Evolutionary conservation across 1,140 invertebrate species (phyloP), one percentile per base, ranked within the genome.

Genomic region (Laodelphax striatellus): DNA sequence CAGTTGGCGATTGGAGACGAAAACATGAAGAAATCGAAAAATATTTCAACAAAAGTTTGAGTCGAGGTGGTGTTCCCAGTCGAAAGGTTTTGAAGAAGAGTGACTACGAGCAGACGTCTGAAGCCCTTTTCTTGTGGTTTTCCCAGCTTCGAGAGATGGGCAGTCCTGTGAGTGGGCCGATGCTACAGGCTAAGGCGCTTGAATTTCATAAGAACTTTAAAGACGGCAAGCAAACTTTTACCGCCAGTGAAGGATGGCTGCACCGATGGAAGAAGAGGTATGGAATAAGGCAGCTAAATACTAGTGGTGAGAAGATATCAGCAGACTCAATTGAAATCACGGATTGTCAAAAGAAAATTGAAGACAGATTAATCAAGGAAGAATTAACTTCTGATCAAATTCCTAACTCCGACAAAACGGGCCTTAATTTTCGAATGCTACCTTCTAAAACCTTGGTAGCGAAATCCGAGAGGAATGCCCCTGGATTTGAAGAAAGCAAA

Each of bases 321-420:
- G n/a, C n/a, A n/a, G n/a, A n/a, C n/a, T n/a, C n/a, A n/a, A n/a
- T n/a, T n/a, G n/a, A n/a, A n/a, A n/a, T n/a, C n/a, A n/a, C n/a
- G n/a, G n/a, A n/a, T n/a, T n/a, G n/a, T n/a, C n/a, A n/a, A n/a
- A n/a, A n/a, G n/a, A n/a, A n/a, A n/a, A n/a, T n/a, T n/a, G n/a
- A n/a, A n/a, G n/a, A n/a, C n/a, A n/a, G n/a, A n/a, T n/a, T n/a
- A n/a, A n/a, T n/a, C n/a, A n/a, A n/a, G n/a, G n/a, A n/a, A n/a
- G n/a, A n/a, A n/a, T n/a, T n/a, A n/a, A n/a, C n/a, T n/a, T n/a
- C n/a, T n/a, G n/a, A n/a, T n/a, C n/a, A n/a, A n/a, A n/a, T n/a
- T n/a, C n/a, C n/a, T n/a, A n/a, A n/a, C n/a, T n/a, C n/a, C n/a
- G 68, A 72, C 46, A 69, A 71, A 50, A 70, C 67, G 14, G 67